Percentiles rank a stretch among this genome's conserved stretches.
These are phyloP conservation scores for Tokudaia muenninki DNA, from an alignment of 2,797 vertebrate genomes.

Conservation along the genomic window DNA sequence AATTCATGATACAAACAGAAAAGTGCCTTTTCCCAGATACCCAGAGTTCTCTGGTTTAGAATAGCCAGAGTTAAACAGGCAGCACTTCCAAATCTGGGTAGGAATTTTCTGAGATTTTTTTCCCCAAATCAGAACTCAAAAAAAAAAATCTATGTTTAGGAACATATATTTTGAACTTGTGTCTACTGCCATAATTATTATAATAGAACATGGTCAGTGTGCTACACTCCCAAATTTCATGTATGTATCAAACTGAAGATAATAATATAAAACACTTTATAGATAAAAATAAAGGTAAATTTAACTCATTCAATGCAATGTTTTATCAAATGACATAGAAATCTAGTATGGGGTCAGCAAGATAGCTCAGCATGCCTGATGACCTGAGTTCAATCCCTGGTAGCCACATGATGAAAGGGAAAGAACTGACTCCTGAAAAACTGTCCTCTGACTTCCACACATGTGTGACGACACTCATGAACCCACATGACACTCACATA, in stretches of 20 bases:
- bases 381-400: background rate
- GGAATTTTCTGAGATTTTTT: conserved; percentile 41
- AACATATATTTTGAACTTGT: background rate
- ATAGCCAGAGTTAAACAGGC: background rate
- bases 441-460: background rate
- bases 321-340: conserved; percentile 61
- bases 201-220: background rate
- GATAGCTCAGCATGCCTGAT: background rate
- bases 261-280: conserved; percentile 33
- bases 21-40: conserved; percentile 3
- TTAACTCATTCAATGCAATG: conserved; percentile 46
- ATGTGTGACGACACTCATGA: background rate
- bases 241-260: background rate
- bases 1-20: conserved; percentile 31
- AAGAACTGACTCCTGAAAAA: background rate
- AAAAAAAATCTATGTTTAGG: background rate
- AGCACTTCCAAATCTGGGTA: conserved; percentile 44
- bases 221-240: background rate
- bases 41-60: background rate
- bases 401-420: background rate
- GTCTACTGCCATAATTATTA: background rate
- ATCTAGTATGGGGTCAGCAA: background rate
- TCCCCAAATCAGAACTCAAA: conserved; percentile 34
- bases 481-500: background rate
- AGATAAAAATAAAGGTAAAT: conserved; percentile 15